A percentile compares a stretch with the other conserved stretches of the same genome.
phyloP scores from a whole-genome alignment of 2,888 invertebrate species.

The Trissonchulus sp. region DNA sequence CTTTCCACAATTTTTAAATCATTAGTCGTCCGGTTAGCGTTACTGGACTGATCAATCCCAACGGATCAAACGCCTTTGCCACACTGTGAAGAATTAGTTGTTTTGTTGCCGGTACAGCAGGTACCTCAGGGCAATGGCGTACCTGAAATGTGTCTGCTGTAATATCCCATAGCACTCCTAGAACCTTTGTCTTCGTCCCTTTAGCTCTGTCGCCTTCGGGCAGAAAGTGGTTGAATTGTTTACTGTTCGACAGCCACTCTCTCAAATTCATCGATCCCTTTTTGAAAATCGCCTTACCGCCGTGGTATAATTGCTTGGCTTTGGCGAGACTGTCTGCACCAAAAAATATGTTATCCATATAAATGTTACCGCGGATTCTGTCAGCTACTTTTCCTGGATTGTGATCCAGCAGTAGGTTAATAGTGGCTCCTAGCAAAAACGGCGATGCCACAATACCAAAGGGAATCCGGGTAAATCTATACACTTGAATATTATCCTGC shows the following conservation, averaged over 20 bases:
- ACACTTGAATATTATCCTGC: too few relatives aligned
- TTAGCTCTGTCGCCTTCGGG: not conserved
- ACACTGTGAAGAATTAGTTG: too few relatives aligned
- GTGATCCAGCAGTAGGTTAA: not conserved
- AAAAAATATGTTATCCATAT: slow-evolving; percentile 1
- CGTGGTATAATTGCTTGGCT: not conserved
- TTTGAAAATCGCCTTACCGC: too few relatives aligned
- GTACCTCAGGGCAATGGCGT: not conserved
- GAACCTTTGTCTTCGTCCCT: not conserved
- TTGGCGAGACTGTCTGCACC: not conserved
- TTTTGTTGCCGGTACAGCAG: not conserved
- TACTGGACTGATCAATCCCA: too few relatives aligned
- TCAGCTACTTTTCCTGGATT: not conserved
- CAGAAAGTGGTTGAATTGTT: not conserved
- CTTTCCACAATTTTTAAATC: not conserved
- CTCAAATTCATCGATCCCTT: not conserved
- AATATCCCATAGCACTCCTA: not conserved
- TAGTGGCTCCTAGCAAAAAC: slow-evolving; percentile 7
- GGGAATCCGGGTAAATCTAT: too few relatives aligned
- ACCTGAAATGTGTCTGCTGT: too few relatives aligned
- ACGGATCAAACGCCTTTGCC: too few relatives aligned
- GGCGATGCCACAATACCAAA: too few relatives aligned
- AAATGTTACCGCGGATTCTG: too few relatives aligned
- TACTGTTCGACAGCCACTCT: not conserved
- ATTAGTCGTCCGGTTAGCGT: not conserved